Evolutionary conservation across 2,113 vertebrate species (phyloP).

Genomic region (Cynocephalus volans): DNA sequence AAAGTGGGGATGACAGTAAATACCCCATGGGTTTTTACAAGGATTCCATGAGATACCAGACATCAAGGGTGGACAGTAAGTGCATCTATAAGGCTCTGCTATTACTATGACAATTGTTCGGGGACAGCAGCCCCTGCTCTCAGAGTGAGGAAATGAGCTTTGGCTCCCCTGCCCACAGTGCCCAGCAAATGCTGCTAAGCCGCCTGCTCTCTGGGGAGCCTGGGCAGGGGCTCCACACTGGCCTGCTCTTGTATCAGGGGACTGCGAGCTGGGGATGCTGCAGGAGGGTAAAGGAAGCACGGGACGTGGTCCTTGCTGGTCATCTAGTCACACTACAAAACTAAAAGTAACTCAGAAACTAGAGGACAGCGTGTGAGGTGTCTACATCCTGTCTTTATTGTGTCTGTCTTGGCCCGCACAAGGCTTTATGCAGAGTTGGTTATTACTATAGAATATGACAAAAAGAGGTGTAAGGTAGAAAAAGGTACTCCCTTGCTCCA

Average conservation of each 20-base stretch:
- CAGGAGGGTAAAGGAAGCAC: background rate
- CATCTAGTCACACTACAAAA: background rate
- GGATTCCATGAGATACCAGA: background rate
- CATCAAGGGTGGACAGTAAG: rapidly evolving
- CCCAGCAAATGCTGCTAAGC: rapidly evolving
- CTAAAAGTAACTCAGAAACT: background rate
- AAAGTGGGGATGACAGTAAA: background rate
- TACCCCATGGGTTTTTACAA: background rate
- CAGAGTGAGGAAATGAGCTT: no score
- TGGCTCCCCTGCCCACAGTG: background rate
- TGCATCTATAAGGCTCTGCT: rapidly evolving
- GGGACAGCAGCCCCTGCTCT: background rate
- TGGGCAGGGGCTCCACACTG: background rate
- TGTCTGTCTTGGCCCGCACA: background rate
- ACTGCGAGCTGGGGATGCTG: background rate
- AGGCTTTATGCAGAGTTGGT: no score
- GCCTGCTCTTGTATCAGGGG: background rate
- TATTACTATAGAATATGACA: rapidly evolving
- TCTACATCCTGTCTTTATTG: rapidly evolving
- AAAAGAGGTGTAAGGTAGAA: no score
- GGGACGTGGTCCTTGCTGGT: background rate
- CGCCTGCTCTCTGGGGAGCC: background rate
- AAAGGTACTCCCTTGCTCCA: background rate
- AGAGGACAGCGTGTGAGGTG: background rate
- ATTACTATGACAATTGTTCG: no score